Base-by-base conservation (phyloP, 2,797 vertebrate species). In the Tenualosa ilisha region DNA sequence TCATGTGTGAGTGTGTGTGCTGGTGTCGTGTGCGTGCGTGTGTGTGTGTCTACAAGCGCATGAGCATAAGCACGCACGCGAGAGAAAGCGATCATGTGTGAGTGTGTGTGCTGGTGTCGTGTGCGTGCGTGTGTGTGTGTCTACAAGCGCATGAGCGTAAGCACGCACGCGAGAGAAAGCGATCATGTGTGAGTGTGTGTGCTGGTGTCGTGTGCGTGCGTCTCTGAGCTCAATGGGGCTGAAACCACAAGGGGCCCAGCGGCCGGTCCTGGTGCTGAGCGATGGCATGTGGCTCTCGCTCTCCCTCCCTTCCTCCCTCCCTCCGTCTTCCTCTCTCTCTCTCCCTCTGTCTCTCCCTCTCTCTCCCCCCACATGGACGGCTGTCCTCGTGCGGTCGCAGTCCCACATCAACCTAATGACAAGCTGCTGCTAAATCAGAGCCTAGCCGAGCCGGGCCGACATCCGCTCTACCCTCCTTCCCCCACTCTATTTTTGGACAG, bases 361-460 rank as follows among this genome's bases (percentile, higher is more conserved):
- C 54, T 63, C 59, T 63, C 59, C 6, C 65, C 65, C 20, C 72
- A 79, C 72, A 79, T 40, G 2, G 15, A 43, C 72, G 40, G 72
- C 40, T 43, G 72, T 79, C 72, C 91, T 91, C 89, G 89, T 93
- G 92, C 82, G 91, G 91, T 93, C 90, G 83, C 87, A 83, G 86
- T 89, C 90, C 91, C 84, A 91, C 91, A 93, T 93, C 89, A 89
- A 84, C 85, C 89, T 94, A 94, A 95, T 95, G 93, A 93, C 92
- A 92, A 93, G 91, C 89, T 89, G 84, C 90, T 86, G 90, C 84
- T 93, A 91, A 93, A 94, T 93, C 90, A 91, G 86, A 91, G 90
- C 92, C 93, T 91, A 91, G 92, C 91, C 92, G 86, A 91, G 90
- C 92, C 94, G 92, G 91, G 91, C 91, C 92, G 90, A 93, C 92